Evolutionary conservation across 2,797 vertebrate species (phyloP), one percentile per base, ranked within the genome.

Genomic region (Melanotaenia maccullochi): DNA sequence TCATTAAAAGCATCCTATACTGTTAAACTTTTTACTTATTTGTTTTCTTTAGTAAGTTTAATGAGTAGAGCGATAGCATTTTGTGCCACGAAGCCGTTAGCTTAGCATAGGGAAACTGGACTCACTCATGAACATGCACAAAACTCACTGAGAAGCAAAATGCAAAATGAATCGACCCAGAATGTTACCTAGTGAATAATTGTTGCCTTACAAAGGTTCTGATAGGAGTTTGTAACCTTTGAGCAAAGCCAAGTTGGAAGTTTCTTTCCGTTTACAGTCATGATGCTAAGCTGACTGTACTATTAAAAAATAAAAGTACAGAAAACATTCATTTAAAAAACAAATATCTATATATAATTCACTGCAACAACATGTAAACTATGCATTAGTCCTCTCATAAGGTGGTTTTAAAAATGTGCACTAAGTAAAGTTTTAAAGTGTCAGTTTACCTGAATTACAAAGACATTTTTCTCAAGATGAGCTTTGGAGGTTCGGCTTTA

Each of bases 391-490:
- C 57, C 16, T 51, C 12, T 76, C 63, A 9, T 14, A 2, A 12
- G 3, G 22, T 14, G n/a, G 13, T 47, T 68, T 75, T 65, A 83
- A 20, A 44, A 44, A 44, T 40, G 40, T 44, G n/a, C 20, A 7
- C 18, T 2, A 4, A 44, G 18, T 47, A 47, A 47, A 47, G 44
- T 52, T 68, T 76, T 68, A 66, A 87, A 84, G 59, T 64, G 69
- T 4, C 64, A 82, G 68, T 80, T 83, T 65, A 78, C 64, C n/a
- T 60, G 72, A 56, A 73, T 58, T 35, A 32, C 1, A 35, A 60
- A 49, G 42, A 25, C 4, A 20, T 55, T 13, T 25, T 25, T 25
- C 24, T 13, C 9, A 54, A 4, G 12, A 9, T 13, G 13, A 25
- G 11, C 4, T 52, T 9, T 3, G 51, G 18, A n/a, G 42, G 6